A percentile compares a stretch with the other conserved stretches of the same genome.
phyloP scores from a whole-genome alignment of 2,888 invertebrate genomes.

The Glaucopsyche alexis region DNA sequence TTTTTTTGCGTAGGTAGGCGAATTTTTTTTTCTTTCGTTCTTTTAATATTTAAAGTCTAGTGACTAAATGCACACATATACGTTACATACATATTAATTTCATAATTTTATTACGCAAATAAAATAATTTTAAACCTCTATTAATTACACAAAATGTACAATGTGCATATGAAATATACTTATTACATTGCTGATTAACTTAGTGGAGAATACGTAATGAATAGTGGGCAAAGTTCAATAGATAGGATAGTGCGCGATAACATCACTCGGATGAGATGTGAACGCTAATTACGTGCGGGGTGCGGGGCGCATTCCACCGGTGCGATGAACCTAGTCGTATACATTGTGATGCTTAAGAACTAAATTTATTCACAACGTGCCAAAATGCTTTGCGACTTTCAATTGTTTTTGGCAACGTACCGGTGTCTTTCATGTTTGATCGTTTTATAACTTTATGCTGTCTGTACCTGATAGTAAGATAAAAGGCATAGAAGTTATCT shows the following conservation, averaged over 20 bases:
- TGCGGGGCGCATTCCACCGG: constrained; percentile 67
- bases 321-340: constrained; percentile 52
- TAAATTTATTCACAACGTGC: constrained; percentile 27
- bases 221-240: constrained; percentile 47
- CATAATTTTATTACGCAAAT: background rate
- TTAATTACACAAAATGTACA: constrained; percentile 12
- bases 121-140: background rate
- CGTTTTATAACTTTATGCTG: background rate
- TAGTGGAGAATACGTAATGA: constrained; percentile 32
- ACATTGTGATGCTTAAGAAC: constrained; percentile 37
- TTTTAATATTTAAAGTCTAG: background rate
- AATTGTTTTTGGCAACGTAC: background rate
- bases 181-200: constrained; percentile 41
- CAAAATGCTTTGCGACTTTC: background rate
- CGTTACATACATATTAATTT: background rate
- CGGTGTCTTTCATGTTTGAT: background rate
- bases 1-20: background rate
- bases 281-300: constrained; percentile 75
- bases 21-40: background rate
- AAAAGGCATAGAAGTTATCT: too few relatives aligned
- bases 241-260: constrained; percentile 50
- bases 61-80: too few relatives aligned
- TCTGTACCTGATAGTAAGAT: too few relatives aligned
- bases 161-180: constrained; percentile 19
- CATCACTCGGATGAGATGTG: constrained; percentile 60